phyloP scores from a whole-genome alignment of 1,140 invertebrate species.

The Drosophila punjabiensis region DNA sequence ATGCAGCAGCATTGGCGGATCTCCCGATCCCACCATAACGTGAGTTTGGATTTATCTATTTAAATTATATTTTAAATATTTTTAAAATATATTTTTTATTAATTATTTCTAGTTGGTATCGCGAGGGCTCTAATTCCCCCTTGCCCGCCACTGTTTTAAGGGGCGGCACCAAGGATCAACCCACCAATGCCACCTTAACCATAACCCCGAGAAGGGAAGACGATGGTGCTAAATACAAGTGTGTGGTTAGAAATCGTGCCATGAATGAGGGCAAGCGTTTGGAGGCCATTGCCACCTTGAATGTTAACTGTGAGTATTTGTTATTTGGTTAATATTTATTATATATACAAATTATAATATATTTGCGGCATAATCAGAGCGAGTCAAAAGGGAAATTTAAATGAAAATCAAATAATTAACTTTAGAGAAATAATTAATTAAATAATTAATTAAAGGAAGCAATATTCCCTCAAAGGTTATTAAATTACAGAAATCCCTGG shows the following conservation, averaged over 20 bases:
- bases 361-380: slow-evolving; percentile 14
- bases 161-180: slow-evolving; percentile 89
- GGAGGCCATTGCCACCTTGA: slow-evolving; percentile 91
- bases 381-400: background rate
- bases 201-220: slow-evolving; percentile 92
- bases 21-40: slow-evolving; percentile 94
- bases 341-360: no score
- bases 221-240: slow-evolving; percentile 92
- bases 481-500: no score
- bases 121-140: slow-evolving; percentile 88
- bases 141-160: slow-evolving; percentile 89
- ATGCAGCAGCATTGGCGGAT: slow-evolving; percentile 94
- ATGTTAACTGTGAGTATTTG: slow-evolving; percentile 94
- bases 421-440: no score
- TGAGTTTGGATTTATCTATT: slow-evolving; percentile 83
- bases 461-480: no score
- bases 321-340: background rate
- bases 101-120: slow-evolving; percentile 88
- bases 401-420: background rate
- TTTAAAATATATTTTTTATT: background rate
- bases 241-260: slow-evolving; percentile 95
- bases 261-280: slow-evolving; percentile 92
- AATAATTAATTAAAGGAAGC: no score
- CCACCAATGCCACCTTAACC: slow-evolving; percentile 90
- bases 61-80: background rate